Evolutionary conservation across 2,113 vertebrate genomes (phyloP).

Genomic region (Pygoscelis adeliae): DNA sequence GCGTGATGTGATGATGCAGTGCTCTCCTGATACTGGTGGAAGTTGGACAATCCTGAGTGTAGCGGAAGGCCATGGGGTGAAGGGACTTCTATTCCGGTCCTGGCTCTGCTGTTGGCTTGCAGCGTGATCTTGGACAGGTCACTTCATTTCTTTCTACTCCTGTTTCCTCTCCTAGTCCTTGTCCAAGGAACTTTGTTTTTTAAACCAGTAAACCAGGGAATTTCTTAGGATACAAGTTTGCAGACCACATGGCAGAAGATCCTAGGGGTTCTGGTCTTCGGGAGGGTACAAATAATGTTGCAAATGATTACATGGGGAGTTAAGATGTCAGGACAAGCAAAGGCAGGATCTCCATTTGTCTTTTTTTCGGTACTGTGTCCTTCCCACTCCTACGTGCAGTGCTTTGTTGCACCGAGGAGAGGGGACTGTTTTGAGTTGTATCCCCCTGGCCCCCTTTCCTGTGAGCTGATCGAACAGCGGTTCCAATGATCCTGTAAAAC

Average conservation of each 20-base stretch:
- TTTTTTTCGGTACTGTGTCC: background rate
- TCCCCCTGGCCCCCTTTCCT: background rate
- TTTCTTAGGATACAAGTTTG: background rate
- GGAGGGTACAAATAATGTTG: background rate
- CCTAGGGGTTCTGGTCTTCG: background rate
- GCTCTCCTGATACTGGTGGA: background rate
- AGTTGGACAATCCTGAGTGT: background rate
- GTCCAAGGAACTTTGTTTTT: background rate
- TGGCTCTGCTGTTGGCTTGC: background rate
- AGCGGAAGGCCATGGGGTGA: background rate
- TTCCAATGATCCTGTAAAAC: background rate
- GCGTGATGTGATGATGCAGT: background rate
- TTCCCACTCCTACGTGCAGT: rapidly evolving
- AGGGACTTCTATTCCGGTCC: background rate
- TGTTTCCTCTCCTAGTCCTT: background rate
- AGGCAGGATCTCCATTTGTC: background rate
- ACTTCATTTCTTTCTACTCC: background rate
- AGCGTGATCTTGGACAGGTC: background rate
- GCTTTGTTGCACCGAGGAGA: background rate
- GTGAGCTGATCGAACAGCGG: background rate
- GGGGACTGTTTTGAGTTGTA: background rate
- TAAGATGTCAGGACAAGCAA: background rate
- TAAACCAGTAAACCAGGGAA: background rate
- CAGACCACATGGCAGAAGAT: background rate
- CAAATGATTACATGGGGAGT: background rate